phyloP scores from a whole-genome alignment of 2,888 invertebrate species.

The Brenthis daphne region DNA sequence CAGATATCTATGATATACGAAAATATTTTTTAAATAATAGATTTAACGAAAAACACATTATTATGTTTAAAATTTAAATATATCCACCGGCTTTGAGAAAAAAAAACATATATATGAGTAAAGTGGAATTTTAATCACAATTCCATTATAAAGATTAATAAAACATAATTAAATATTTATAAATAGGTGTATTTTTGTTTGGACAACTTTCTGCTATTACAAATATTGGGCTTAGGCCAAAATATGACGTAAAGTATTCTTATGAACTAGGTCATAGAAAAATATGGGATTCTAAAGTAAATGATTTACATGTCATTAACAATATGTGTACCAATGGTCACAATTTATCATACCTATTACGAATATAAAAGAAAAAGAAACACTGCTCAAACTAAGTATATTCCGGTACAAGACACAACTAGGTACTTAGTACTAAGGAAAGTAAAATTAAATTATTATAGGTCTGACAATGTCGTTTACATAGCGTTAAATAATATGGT shows the following conservation, averaged over 20 bases:
- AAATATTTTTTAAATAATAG: too few species aligned
- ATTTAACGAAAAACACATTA: too few species aligned
- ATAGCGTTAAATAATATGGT: too few species aligned
- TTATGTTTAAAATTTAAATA: too few species aligned
- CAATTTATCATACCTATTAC: neutral
- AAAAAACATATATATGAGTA: too few species aligned
- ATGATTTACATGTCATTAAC: neutral
- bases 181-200: slow-evolving; percentile 32
- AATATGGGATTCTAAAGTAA: slow-evolving; percentile 39
- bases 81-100: too few species aligned
- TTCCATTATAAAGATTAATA: neutral
- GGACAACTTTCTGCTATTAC: slow-evolving; percentile 41
- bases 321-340: neutral
- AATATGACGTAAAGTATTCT: slow-evolving; percentile 60
- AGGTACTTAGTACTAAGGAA: too few species aligned
- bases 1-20: too few species aligned
- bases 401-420: too few species aligned
- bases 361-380: neutral
- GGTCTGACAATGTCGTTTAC: too few species aligned
- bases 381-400: too few species aligned
- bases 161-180: slow-evolving; percentile 3
- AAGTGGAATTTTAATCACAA: neutral
- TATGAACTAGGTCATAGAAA: slow-evolving; percentile 71
- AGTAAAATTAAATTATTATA: too few species aligned
- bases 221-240: slow-evolving; percentile 70